A percentile compares a stretch with the other conserved stretches of the same genome.
phyloP scores from a whole-genome alignment of 2,113 vertebrate species.

The Meles meles region DNA sequence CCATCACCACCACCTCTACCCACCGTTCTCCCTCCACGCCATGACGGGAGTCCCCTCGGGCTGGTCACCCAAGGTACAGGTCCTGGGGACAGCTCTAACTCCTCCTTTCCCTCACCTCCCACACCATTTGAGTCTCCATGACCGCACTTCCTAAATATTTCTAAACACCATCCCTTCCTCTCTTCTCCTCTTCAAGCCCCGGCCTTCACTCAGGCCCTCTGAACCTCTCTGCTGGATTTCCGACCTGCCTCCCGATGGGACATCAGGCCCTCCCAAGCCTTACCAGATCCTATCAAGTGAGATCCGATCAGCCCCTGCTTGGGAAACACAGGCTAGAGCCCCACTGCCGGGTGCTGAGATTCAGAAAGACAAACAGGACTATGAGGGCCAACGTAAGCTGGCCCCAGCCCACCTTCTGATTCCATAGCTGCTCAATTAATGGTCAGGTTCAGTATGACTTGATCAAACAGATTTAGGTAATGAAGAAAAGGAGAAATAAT shows the following conservation, averaged over 20 bases:
- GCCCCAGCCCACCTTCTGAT: neutral
- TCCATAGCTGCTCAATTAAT: neutral
- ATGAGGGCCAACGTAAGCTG: accelerated
- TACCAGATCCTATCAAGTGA: neutral
- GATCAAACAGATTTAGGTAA: neutral
- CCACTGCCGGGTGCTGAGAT: neutral
- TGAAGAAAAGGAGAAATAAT: neutral
- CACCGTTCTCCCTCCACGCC: neutral
- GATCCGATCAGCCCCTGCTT: neutral
- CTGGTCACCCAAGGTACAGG: neutral
- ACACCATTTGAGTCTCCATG: neutral
- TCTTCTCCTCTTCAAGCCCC: neutral
- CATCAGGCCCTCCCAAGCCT: neutral
- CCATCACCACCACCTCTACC: neutral
- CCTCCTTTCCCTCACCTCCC: neutral
- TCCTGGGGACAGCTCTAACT: neutral
- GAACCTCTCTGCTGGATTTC: neutral
- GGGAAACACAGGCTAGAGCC: neutral
- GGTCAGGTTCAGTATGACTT: neutral
- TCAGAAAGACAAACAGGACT: neutral
- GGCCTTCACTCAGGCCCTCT: neutral
- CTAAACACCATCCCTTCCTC: neutral
- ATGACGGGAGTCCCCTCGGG: neutral
- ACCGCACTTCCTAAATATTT: neutral
- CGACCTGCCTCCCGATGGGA: neutral